These are phyloP conservation scores for Macaca mulatta DNA, from an alignment of 2,113 vertebrate species.

Conservation along the genomic window DNA sequence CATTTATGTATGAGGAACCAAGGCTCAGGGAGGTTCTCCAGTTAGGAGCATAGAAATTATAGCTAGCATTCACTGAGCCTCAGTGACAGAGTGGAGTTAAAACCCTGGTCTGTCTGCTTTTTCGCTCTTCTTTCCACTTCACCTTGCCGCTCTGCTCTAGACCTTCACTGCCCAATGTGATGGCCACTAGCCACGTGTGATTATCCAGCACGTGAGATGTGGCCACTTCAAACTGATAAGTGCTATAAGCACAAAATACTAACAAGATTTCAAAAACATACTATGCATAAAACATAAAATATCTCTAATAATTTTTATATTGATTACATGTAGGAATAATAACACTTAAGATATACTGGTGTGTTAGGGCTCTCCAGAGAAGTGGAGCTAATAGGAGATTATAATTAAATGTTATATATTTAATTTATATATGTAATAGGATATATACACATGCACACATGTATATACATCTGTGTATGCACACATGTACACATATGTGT, in stretches of 20 bases:
- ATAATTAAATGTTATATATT: not conserved
- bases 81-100: not conserved
- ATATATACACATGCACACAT: not conserved
- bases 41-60: not conserved
- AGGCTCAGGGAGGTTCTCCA: not conserved
- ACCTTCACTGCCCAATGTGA: not conserved
- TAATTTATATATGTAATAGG: not conserved
- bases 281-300: not conserved
- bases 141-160: not conserved
- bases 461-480: not conserved
- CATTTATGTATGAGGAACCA: not conserved
- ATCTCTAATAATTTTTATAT: not conserved
- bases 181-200: not conserved
- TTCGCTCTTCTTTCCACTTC: not conserved
- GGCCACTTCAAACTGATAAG: not conserved
- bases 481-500: not conserved
- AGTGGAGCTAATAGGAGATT: not conserved
- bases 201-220: not conserved
- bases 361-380: not conserved
- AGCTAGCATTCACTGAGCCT: not conserved
- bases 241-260: not conserved
- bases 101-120: not conserved
- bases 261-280: not conserved
- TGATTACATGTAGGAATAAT: not conserved
- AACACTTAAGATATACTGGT: not conserved